phyloP scores from a whole-genome alignment of 2,797 vertebrate species.

The Pantherophis alleghaniensis region DNA sequence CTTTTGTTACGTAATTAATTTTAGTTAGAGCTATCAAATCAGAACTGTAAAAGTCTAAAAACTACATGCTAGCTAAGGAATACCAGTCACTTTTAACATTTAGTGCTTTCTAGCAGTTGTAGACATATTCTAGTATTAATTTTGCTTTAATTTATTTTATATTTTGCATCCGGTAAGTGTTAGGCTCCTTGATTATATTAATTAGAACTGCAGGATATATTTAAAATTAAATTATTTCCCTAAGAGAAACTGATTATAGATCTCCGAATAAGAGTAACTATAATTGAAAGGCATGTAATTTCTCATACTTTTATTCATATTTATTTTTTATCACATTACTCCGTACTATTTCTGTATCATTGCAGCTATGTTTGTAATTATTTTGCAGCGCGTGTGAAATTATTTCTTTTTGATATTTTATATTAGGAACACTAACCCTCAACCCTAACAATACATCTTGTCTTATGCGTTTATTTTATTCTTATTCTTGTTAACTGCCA shows the following conservation, averaged over 20 bases:
- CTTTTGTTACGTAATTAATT: not conserved
- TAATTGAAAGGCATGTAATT: not conserved
- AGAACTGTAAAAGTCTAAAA: not conserved
- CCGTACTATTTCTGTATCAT: not conserved
- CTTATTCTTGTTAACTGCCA: not conserved
- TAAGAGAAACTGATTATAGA: not conserved
- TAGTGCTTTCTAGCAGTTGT: not conserved
- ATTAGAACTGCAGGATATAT: not conserved
- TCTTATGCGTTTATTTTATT: not conserved
- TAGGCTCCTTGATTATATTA: not conserved
- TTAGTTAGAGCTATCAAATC: not conserved
- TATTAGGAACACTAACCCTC: not conserved
- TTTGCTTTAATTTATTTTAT: not conserved
- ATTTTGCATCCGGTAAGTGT: not conserved
- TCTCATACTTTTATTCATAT: not conserved
- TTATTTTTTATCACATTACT: not conserved
- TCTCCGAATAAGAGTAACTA: not conserved
- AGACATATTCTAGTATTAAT: not conserved
- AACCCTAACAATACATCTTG: not conserved
- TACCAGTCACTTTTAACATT: not conserved
- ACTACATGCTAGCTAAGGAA: not conserved
- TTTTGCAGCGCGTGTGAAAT: not conserved
- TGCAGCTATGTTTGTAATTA: not conserved
- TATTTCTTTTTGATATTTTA: not conserved
- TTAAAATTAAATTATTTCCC: not conserved